A percentile compares a stretch with the other conserved stretches of the same genome.
Evolutionary conservation across 2,797 vertebrate genomes (phyloP).

Genomic region (Neopelma chrysocephalum): DNA sequence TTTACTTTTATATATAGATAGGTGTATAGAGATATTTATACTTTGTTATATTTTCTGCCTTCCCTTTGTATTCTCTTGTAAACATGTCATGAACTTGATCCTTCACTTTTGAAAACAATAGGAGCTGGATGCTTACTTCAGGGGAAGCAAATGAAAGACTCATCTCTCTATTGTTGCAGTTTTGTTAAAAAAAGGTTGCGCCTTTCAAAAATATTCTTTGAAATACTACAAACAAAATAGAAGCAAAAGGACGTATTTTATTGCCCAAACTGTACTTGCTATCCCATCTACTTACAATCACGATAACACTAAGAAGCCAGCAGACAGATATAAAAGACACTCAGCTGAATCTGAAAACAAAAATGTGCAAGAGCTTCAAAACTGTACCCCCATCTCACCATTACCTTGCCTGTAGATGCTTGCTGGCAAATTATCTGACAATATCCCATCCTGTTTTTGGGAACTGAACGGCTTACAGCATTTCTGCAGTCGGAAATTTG

Average conservation of each 20-base stretch:
- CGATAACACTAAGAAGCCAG: neutral
- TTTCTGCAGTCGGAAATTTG: neutral
- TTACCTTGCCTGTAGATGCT: neutral
- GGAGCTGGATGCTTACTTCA: neutral
- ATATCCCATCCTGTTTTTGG: neutral
- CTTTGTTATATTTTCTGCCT: conserved; percentile 25
- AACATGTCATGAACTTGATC: conserved; percentile 10
- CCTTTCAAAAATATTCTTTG: neutral
- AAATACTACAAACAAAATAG: neutral
- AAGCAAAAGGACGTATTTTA: neutral
- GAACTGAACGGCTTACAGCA: neutral
- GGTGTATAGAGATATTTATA: conserved; percentile 23
- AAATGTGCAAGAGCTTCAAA: neutral
- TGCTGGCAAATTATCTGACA: neutral
- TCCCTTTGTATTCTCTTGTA: conserved; percentile 33
- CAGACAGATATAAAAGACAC: neutral
- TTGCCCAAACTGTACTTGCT: neutral
- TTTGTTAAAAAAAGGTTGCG: neutral
- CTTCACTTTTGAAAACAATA: conserved; percentile 46
- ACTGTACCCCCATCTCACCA: neutral
- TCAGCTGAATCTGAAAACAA: neutral
- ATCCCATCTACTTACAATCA: neutral
- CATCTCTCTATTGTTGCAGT: conserved; percentile 2
- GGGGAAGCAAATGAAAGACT: neutral
- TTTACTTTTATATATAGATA: conserved; percentile 21